These are phyloP conservation scores for Apodemus agrarius DNA, from an alignment of 2,797 vertebrate species.

Conservation along the genomic window DNA sequence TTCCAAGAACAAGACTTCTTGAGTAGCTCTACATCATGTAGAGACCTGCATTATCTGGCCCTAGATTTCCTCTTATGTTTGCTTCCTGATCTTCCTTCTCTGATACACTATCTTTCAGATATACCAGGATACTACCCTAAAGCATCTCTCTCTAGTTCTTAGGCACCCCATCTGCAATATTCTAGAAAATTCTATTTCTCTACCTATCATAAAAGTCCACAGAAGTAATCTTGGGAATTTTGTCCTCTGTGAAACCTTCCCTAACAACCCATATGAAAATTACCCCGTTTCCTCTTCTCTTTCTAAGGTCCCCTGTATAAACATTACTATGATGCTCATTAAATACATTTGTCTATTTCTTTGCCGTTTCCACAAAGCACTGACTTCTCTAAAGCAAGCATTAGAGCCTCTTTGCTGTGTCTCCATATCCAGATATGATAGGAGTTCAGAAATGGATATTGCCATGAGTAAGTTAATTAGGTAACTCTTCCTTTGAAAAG, in stretches of 20 bases:
- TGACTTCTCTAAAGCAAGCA: neutral
- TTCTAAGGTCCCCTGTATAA: neutral
- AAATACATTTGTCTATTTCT: neutral
- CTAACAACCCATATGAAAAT: neutral
- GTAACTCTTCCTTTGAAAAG: conserved; percentile 15
- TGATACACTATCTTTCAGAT: neutral
- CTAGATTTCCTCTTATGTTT: neutral
- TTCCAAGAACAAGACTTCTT: neutral
- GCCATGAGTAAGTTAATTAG: conserved; percentile 10
- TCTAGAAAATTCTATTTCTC: neutral
- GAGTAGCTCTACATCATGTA: neutral
- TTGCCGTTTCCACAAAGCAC: neutral
- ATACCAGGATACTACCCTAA: neutral
- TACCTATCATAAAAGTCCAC: neutral
- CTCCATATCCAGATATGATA: neutral
- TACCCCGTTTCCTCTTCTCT: neutral
- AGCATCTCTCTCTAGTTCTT: neutral
- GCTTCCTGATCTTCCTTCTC: neutral
- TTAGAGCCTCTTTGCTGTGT: neutral
- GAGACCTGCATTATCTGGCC: neutral
- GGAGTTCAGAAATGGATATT: conserved; percentile 1
- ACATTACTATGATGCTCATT: neutral
- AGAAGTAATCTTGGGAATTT: neutral
- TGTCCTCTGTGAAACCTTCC: neutral
- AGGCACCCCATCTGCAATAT: neutral